Conservation (phyloP, 2,797 vertebrate genomes). For the Danio tinwini region DNA sequence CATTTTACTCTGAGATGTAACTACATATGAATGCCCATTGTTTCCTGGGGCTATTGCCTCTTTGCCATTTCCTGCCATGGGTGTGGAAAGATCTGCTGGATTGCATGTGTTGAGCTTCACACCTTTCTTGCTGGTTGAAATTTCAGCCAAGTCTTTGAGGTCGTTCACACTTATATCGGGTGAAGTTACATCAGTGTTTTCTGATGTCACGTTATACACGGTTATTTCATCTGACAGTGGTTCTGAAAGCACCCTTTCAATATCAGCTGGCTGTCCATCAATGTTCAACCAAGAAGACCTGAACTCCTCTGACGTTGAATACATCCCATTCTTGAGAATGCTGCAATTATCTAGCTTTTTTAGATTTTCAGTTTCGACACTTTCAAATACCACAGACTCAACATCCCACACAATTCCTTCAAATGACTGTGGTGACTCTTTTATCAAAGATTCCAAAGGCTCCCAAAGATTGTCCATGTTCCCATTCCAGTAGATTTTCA, state of each 20-base stretch:
- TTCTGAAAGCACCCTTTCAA: conserved; percentile 49
- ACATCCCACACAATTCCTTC: neutral
- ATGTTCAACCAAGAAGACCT: conserved; percentile 52
- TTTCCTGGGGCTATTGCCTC: neutral
- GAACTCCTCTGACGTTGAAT: conserved; percentile 11
- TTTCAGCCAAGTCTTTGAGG: neutral
- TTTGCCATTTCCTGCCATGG: neutral
- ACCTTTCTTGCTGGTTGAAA: neutral
- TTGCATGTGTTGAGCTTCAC: neutral
- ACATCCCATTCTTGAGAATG: conserved; percentile 18
- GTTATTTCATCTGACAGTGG: conserved; percentile 10
- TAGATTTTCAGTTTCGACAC: conserved; percentile 7
- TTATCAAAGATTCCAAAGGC: neutral
- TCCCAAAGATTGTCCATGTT: neutral
- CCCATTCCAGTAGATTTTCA: conserved; percentile 49
- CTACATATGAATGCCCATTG: neutral
- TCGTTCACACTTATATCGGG: neutral
- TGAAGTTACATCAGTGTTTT: neutral
- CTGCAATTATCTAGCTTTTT: neutral
- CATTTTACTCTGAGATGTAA: too few relatives aligned
- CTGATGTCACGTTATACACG: neutral
- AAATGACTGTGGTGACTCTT: too few relatives aligned
- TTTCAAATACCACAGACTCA: conserved; percentile 25
- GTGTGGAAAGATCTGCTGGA: neutral
- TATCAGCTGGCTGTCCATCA: conserved; percentile 42